phyloP scores from a whole-genome alignment of 2,113 vertebrate genomes.

The Lamprotornis superbus region DNA sequence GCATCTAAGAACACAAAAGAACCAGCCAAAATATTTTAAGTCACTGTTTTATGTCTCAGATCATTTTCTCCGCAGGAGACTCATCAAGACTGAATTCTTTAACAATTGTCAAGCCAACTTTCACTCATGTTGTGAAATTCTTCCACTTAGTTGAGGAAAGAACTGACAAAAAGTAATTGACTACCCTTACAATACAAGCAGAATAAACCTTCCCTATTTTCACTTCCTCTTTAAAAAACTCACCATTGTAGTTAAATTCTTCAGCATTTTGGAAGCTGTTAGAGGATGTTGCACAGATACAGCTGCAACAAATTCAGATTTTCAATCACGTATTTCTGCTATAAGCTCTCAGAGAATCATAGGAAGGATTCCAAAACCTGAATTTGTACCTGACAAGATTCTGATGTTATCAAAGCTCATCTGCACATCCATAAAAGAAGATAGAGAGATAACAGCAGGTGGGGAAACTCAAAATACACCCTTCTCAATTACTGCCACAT shows the following conservation, averaged over 20 bases:
- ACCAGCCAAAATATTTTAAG: background rate
- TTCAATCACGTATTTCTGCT: background rate
- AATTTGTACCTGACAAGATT: background rate
- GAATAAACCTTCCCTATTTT: background rate
- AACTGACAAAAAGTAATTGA: background rate
- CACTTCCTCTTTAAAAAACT: background rate
- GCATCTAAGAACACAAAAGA: background rate
- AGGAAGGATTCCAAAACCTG: background rate
- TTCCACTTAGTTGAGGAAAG: background rate
- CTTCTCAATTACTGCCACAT: background rate
- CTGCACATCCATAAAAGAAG: background rate
- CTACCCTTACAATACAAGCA: background rate
- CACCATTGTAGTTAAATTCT: background rate
- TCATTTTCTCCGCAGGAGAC: background rate
- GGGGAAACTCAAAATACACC: background rate
- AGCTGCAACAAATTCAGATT: background rate
- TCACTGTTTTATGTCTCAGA: background rate
- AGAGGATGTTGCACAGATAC: background rate
- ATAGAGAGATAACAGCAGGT: accelerated
- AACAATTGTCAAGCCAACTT: background rate
- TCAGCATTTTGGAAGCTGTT: background rate
- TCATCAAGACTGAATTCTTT: background rate
- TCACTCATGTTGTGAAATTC: background rate
- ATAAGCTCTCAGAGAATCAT: background rate
- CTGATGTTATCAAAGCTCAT: background rate